These are phyloP conservation scores for Myanophis thanlyinensis DNA, from an alignment of 2,113 vertebrate species.

Conservation along the genomic window DNA sequence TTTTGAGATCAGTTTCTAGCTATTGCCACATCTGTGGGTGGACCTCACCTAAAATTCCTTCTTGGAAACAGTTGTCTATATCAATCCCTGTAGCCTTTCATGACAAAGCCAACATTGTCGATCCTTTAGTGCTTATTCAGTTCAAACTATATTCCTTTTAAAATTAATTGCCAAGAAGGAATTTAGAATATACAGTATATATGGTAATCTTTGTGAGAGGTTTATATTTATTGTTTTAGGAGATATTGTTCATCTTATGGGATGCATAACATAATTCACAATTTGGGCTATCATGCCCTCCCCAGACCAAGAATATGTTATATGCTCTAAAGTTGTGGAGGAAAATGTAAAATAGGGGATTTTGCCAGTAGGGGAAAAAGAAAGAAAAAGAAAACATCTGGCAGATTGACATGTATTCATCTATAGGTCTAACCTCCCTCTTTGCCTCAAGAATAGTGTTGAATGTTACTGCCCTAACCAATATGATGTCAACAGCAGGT, in stretches of 20 bases:
- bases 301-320: neutral
- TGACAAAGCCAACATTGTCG: neutral
- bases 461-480: constrained; percentile 9
- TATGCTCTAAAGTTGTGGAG: neutral
- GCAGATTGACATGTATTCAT: neutral
- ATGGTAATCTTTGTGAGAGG: neutral
- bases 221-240: neutral
- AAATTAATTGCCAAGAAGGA: neutral
- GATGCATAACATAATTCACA: neutral
- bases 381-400: neutral
- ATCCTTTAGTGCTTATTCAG: neutral
- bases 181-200: neutral
- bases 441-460: constrained; percentile 1
- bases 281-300: neutral
- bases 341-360: neutral
- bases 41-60: neutral
- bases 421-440: constrained; percentile 1
- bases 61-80: neutral
- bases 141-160: neutral
- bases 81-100: neutral
- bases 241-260: neutral
- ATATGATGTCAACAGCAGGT: neutral
- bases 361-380: neutral
- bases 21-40: neutral
- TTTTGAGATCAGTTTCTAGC: neutral